phyloP scores from a whole-genome alignment of 2,113 vertebrate species.

The Trogon melanurus region DNA sequence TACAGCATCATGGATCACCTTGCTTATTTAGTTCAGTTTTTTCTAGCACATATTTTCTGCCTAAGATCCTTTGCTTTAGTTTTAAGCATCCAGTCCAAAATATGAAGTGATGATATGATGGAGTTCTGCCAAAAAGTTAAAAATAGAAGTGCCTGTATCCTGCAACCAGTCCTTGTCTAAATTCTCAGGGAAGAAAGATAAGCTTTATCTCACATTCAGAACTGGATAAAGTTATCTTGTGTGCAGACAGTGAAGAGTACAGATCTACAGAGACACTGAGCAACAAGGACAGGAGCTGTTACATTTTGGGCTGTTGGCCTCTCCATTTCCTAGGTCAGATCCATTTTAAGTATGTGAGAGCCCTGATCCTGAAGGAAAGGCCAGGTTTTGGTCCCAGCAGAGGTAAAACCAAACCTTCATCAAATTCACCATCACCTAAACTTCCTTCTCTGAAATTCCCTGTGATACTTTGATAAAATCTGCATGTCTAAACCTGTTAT shows the following conservation, averaged over 20 bases:
- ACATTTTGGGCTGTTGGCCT: neutral
- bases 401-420: neutral
- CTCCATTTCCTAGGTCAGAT: neutral
- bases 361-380: neutral
- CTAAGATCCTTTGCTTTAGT: neutral
- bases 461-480: neutral
- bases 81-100: neutral
- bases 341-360: neutral
- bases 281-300: neutral
- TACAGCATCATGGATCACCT: neutral
- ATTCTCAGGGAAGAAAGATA: neutral
- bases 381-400: neutral
- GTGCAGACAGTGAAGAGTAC: neutral
- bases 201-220: neutral
- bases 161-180: neutral
- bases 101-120: neutral
- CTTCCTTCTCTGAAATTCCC: neutral
- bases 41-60: neutral
- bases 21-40: neutral
- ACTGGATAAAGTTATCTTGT: neutral
- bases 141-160: neutral
- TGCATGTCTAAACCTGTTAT: neutral
- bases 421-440: neutral
- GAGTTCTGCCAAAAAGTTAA: neutral
- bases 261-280: neutral